Percentiles rank a stretch among this genome's conserved stretches.
phyloP scores from a whole-genome alignment of 2,888 invertebrate species.

The Byasa hedistus region DNA sequence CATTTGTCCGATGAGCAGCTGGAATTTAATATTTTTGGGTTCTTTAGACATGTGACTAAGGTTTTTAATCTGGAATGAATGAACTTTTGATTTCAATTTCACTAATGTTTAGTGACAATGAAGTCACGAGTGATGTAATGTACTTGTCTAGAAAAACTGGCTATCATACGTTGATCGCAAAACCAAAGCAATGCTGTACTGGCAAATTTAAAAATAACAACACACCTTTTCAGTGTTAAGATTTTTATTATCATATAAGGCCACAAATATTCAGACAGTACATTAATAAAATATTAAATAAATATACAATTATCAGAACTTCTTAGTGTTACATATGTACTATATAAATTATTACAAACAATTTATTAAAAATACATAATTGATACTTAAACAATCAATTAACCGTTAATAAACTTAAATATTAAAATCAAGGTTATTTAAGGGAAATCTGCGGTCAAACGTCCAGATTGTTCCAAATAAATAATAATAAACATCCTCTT shows the following conservation, averaged over 20 bases:
- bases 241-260: slow-evolving; percentile 27
- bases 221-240: slow-evolving; percentile 13
- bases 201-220: slow-evolving; percentile 2
- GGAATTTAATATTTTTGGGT: too few relatives aligned
- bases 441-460: slow-evolving; percentile 32
- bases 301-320: slow-evolving; percentile 23
- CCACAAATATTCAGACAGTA: slow-evolving; percentile 27
- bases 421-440: slow-evolving; percentile 28
- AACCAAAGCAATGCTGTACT: too few relatives aligned
- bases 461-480: slow-evolving; percentile 41
- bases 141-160: too few relatives aligned
- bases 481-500: slow-evolving; percentile 38
- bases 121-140: too few relatives aligned
- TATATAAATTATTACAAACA: slow-evolving; percentile 22
- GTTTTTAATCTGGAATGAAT: too few relatives aligned
- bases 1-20: too few relatives aligned
- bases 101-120: too few relatives aligned
- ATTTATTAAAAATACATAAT: slow-evolving; percentile 19
- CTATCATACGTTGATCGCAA: too few relatives aligned
- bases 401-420: slow-evolving; percentile 24
- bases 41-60: too few relatives aligned
- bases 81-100: too few relatives aligned
- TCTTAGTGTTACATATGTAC: slow-evolving; percentile 14
- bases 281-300: slow-evolving; percentile 20
- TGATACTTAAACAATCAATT: slow-evolving; percentile 14